These are phyloP conservation scores for Halcyon badia DNA, from an alignment of 2,797 vertebrate genomes.

Conservation along the genomic window DNA sequence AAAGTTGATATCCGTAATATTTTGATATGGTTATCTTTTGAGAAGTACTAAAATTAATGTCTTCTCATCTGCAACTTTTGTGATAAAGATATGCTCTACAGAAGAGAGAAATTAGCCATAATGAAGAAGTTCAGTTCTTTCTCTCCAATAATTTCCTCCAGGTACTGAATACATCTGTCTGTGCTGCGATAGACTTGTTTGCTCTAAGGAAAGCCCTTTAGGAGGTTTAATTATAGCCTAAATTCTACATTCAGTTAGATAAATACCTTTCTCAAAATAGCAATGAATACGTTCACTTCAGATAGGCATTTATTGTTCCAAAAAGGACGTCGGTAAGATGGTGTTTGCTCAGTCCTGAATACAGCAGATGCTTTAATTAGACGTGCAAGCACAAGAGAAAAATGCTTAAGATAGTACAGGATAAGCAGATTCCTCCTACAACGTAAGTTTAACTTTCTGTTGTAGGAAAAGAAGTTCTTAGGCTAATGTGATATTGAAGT, in stretches of 20 bases:
- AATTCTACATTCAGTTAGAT: background rate
- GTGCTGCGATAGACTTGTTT: background rate
- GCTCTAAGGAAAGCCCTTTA: background rate
- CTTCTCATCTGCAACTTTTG: background rate
- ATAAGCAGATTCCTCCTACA: background rate
- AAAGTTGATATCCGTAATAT: background rate
- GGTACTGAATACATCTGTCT: background rate
- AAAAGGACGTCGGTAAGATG: background rate
- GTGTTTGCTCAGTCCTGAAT: background rate
- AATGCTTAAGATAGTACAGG: background rate
- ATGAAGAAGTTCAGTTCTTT: background rate
- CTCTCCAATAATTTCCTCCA: background rate
- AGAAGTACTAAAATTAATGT: background rate
- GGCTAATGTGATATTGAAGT: background rate
- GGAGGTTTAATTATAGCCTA: background rate
- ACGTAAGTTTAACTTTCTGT: background rate
- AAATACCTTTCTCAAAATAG: background rate
- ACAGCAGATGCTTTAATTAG: background rate
- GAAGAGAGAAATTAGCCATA: background rate
- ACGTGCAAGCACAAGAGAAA: background rate
- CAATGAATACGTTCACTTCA: background rate
- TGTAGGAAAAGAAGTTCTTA: background rate
- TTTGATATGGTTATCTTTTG: background rate
- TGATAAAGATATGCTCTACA: background rate
- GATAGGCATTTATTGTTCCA: background rate